phyloP scores from a whole-genome alignment of 2,888 invertebrate species.

The Podotricha telesiphe region DNA sequence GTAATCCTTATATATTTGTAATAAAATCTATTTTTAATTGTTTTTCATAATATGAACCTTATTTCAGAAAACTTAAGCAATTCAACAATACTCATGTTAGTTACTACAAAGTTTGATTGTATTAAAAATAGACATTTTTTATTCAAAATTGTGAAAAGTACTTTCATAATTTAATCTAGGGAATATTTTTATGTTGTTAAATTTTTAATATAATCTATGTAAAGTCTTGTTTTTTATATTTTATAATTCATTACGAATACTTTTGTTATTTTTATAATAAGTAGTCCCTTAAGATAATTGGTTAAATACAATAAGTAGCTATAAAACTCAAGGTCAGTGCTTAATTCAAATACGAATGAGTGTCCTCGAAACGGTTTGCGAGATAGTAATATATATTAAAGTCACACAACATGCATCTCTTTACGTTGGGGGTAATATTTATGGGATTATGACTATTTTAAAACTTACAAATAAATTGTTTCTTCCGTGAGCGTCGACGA shows the following conservation, averaged over 20 bases:
- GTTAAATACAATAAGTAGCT: slow-evolving; percentile 22
- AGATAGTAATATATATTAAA: slow-evolving; percentile 27
- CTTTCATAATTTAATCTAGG: no score
- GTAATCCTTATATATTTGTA: no score
- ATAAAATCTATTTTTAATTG: no score
- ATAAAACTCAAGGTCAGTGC: slow-evolving; percentile 29
- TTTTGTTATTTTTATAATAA: background rate
- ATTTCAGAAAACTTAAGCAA: no score
- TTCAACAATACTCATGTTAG: no score
- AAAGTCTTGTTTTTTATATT: no score
- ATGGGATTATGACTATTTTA: slow-evolving; percentile 53
- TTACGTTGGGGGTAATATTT: slow-evolving; percentile 65
- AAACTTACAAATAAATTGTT: slow-evolving; percentile 9
- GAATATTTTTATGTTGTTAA: no score
- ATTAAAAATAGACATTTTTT: no score
- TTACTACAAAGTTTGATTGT: no score
- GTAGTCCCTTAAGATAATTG: slow-evolving; percentile 11
- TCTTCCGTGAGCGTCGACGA: background rate
- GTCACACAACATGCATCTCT: slow-evolving; percentile 52
- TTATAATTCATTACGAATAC: background rate
- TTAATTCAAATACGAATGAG: slow-evolving; percentile 32
- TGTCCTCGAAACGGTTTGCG: slow-evolving; percentile 28
- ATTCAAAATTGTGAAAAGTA: no score
- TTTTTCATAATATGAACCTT: no score
- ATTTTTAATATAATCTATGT: no score